phyloP scores from a whole-genome alignment of 2,797 vertebrate species.

The Hemibagrus guttatus region DNA sequence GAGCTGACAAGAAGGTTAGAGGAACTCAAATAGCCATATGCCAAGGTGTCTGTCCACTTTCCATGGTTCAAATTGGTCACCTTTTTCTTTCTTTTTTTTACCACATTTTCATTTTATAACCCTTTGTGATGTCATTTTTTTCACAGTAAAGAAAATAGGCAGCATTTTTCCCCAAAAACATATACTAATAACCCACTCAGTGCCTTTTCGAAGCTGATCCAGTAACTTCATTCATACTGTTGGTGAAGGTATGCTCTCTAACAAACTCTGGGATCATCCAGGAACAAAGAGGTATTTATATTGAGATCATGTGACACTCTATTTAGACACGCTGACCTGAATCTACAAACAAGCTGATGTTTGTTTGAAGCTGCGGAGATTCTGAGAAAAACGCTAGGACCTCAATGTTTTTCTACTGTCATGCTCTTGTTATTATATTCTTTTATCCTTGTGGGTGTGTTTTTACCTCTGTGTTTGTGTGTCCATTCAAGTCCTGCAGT shows the following conservation, averaged over 20 bases:
- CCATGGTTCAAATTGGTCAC: not conserved
- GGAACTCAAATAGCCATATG: not conserved
- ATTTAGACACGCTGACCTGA: no score
- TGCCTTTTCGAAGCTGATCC: not conserved
- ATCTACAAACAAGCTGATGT: no score
- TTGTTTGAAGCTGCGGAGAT: not conserved
- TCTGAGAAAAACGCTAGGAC: not conserved
- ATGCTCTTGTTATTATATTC: no score
- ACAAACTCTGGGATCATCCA: not conserved
- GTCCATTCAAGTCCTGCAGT: conserved; percentile 54
- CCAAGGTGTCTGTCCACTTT: not conserved
- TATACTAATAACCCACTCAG: not conserved
- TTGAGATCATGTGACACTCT: not conserved
- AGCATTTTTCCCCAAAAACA: no score
- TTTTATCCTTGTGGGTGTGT: not conserved
- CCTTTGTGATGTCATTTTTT: not conserved
- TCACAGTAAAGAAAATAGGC: not conserved
- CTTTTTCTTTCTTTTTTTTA: no score
- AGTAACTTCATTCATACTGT: not conserved
- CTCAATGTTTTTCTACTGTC: no score
- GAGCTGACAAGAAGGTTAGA: not conserved
- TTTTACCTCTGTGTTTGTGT: conserved; percentile 45
- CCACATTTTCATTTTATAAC: not conserved
- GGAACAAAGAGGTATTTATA: not conserved
- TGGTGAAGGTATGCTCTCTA: not conserved